A percentile compares a stretch with the other conserved stretches of the same genome.
Conservation (phyloP, 2,888 invertebrate genomes). For the Harmothoe impar region DNA sequence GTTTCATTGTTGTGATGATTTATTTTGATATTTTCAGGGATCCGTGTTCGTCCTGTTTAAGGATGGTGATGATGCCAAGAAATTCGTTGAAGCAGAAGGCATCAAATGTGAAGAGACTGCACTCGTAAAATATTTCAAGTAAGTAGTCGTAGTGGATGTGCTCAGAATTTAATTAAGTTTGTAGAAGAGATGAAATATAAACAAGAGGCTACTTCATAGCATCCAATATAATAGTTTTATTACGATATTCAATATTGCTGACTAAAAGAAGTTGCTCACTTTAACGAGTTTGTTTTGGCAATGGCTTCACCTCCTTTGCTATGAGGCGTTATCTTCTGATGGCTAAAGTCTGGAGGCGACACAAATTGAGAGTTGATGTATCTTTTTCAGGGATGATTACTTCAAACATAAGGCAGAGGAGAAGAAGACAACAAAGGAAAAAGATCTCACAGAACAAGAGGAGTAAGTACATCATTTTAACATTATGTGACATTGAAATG, state of each 20-base stretch:
- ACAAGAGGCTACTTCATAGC: no score
- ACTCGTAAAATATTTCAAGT: constrained; percentile 76
- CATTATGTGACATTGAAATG: neutral
- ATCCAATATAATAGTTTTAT: no score
- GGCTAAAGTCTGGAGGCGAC: no score
- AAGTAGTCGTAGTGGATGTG: no score
- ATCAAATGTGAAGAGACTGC: constrained; percentile 86
- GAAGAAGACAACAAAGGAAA: constrained; percentile 78
- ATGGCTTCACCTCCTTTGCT: no score
- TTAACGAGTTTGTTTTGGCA: no score
- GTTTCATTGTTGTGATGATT: no score
- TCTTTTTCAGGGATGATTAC: constrained; percentile 77
- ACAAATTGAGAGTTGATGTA: neutral
- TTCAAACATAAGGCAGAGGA: constrained; percentile 85
- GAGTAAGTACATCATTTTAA: constrained; percentile 74
- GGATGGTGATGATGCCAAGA: constrained; percentile 91
- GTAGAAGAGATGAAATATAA: no score
- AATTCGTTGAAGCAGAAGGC: constrained; percentile 88
- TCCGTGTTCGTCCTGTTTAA: constrained; percentile 95
- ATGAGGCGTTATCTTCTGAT: no score
- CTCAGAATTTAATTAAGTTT: no score
- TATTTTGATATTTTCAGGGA: constrained; percentile 87
- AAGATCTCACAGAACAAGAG: constrained; percentile 77
- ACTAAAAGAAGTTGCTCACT: no score
- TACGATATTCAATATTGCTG: no score